Evolutionary conservation across 2,888 invertebrate species (phyloP), one percentile per base, ranked within the genome.

Genomic region (Callyntrura guangdongensis): DNA sequence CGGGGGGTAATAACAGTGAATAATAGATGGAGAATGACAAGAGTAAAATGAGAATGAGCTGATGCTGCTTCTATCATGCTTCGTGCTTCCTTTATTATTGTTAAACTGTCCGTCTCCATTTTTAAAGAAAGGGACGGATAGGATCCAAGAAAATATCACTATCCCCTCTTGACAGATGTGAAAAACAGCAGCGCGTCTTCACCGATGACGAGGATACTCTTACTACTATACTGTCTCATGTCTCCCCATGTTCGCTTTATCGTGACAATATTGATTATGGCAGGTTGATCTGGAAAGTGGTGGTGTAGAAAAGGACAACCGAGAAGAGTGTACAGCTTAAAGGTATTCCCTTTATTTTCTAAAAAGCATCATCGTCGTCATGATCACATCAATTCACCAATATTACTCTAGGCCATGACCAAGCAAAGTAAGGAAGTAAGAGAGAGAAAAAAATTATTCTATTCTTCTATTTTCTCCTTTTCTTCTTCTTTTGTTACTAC

Each of bases 31-130:
- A 59, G 36, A 79, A 56, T 79, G 79, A 79, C 79, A 79, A 17
- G 59, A 79, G 79, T 56, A 27, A 79, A 79, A 79, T 79, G 79
- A 79, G 56, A 79, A 79, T 79, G 79, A 59, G 79, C 27, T 47
- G 17, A 11, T 17, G 45, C 74, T 47, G 36, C 14, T 36, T 36
- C 36, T 36, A 36, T 36, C 36, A 36, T 36, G 36, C 36, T 36
- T 36, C 36, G 36, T 36, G n/a, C n/a, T 12, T 27, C 59, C 27
- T 59, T 79, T 79, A 36, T 79, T 79, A 79, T 79, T 79, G 79
- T 36, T 56, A 56, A 59, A 27, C 36, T 56, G 74, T 49, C 47
- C 22, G 53, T 53, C n/a, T 59, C 59, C 79, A 9, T 79, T 79
- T 59, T 79, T 79, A 79, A 59, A 56, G 59, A 59, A 27, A 27